Percentiles rank a stretch among this genome's conserved stretches.
Conservation (phyloP, 2,888 invertebrate genomes). For the Sarcophaga caerulescens region DNA sequence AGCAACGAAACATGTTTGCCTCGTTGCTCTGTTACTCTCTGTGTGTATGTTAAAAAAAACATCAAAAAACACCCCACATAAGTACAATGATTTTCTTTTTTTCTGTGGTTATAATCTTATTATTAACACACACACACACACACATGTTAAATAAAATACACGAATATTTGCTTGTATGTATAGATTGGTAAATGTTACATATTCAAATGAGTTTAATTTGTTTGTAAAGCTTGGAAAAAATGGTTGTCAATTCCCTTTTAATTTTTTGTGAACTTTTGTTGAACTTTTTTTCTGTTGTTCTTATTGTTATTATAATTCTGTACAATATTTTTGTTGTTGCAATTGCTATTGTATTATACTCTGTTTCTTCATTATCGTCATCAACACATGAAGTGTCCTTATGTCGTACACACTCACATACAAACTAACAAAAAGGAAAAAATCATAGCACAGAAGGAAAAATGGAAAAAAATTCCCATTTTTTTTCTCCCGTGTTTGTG, state of each 20-base stretch:
- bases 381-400: slow-evolving; percentile 10
- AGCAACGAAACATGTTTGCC: too few relatives aligned
- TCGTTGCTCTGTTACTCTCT: too few relatives aligned
- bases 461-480: neutral
- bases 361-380: slow-evolving; percentile 9
- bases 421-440: neutral
- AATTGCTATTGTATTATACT: neutral
- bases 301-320: slow-evolving; percentile 6
- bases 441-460: neutral
- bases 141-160: slow-evolving; percentile 14
- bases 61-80: neutral
- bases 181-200: neutral
- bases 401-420: neutral
- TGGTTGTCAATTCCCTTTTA: slow-evolving; percentile 30
- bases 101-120: slow-evolving; percentile 26
- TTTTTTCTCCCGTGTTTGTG: neutral
- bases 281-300: slow-evolving; percentile 2
- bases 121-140: slow-evolving; percentile 6
- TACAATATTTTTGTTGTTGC: neutral
- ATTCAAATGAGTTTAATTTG: slow-evolving; percentile 51
- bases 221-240: slow-evolving; percentile 23
- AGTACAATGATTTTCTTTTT: slow-evolving; percentile 22
- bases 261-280: slow-evolving; percentile 2
- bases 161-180: neutral
- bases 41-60: neutral